Base-by-base conservation (phyloP, 2,113 vertebrate genomes). In the Cariama cristata region DNA sequence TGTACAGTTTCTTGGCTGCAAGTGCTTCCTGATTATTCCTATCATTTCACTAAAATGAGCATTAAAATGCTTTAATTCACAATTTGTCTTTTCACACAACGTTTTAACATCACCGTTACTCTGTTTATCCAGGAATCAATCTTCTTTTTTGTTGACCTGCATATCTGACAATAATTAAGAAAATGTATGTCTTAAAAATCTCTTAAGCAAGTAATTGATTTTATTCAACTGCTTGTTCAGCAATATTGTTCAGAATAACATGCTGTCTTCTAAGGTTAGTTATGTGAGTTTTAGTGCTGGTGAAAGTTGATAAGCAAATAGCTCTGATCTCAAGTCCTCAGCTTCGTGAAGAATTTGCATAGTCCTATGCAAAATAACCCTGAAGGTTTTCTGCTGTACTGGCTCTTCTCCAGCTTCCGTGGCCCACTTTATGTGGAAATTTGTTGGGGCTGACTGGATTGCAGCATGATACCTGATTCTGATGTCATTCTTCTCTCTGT, bases 131-230 rank as follows among this genome's bases (percentile, higher is more conserved):
- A 82, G 66, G 85, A 86, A 95, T 94, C 73, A 91, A 30, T 95
- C 93, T 94, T 94, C 35, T 52, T 74, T 97, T 96, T 94, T 89
- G 52, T 93, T 92, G 93, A 93, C 55, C 80, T 89, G 63, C 42
- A 52, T 63, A 93, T 94, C 88, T 93, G 94, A 93, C 76, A 88
- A 69, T 63, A 95, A 87, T 74, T 47, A 77, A 85, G 73, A 33
- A 59, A 92, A 80, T 35, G 42, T 86, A 73, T 86, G 86, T 95
- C 81, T 93, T 79, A 72, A 86, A 87, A 88, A 52, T 60, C 45
- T 32, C 44, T 89, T 53, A 52, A 81, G 85, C 62, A 68, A 63
- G 38, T 67, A 73, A 85, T 92, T 95, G 86, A 94, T 97, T 95
- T 96, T 95, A 91, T 69, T 97, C 62, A 75, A 49, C 56, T 49